Evolutionary conservation across 1,140 invertebrate genomes (phyloP).

Genomic region (Calephelis nemesis): DNA sequence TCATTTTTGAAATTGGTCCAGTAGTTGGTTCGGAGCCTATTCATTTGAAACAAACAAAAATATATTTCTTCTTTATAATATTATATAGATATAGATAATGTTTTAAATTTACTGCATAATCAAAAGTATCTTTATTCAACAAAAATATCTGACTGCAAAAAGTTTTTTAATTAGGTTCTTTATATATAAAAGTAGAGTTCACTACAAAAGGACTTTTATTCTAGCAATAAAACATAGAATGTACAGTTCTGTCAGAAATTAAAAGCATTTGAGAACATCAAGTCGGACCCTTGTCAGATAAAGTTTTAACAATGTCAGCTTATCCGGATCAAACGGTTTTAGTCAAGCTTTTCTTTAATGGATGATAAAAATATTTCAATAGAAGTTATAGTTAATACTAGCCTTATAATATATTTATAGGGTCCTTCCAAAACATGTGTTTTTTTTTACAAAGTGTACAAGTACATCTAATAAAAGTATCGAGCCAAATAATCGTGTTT

Average conservation of each 20-base stretch:
- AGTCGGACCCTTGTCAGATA: constrained; percentile 23
- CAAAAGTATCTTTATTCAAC: too few relatives aligned
- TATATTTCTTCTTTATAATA: too few relatives aligned
- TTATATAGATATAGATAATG: too few relatives aligned
- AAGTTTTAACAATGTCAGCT: constrained; percentile 26
- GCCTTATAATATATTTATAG: too few relatives aligned
- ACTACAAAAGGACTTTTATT: constrained; percentile 5
- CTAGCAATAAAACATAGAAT: constrained; percentile 20
- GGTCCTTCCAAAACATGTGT: too few relatives aligned
- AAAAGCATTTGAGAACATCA: constrained; percentile 25
- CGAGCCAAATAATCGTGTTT: too few relatives aligned
- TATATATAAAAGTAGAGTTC: not conserved
- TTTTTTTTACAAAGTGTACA: too few relatives aligned
- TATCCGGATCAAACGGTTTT: constrained; percentile 26
- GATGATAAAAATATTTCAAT: constrained; percentile 20
- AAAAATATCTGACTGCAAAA: not conserved
- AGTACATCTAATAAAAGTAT: too few relatives aligned
- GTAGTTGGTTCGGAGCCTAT: too few relatives aligned
- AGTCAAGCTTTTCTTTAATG: constrained; percentile 24
- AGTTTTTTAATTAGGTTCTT: not conserved
- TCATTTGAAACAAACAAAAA: too few relatives aligned
- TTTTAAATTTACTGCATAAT: too few relatives aligned
- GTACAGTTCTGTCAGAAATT: constrained; percentile 20
- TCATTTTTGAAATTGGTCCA: too few relatives aligned
- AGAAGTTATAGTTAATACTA: constrained; percentile 9